A percentile compares a stretch with the other conserved stretches of the same genome.
Conservation (phyloP, 2,113 vertebrate species). For the Toxostoma redivivum region DNA sequence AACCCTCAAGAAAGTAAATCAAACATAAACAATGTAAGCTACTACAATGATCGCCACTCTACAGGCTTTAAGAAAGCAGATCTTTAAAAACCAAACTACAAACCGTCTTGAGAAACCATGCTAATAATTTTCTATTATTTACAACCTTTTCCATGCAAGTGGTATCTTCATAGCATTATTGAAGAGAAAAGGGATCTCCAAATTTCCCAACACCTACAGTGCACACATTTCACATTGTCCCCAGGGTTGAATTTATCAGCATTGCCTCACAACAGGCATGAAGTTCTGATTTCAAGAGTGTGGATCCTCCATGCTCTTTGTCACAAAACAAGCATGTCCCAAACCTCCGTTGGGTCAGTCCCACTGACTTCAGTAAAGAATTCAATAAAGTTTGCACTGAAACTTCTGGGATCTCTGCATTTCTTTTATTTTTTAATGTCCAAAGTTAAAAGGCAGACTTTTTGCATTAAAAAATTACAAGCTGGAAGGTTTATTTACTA, state of each 20-base stretch:
- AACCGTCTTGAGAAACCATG: neutral
- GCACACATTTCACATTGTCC: fast-evolving
- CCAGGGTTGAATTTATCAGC: neutral
- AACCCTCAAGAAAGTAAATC: neutral
- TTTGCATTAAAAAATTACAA: neutral
- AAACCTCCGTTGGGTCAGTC: neutral
- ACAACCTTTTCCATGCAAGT: neutral
- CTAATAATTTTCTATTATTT: neutral
- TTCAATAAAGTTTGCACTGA: neutral
- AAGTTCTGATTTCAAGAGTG: neutral
- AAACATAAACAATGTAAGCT: neutral
- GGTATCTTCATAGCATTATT: neutral
- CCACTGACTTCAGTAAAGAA: neutral
- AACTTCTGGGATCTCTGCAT: neutral
- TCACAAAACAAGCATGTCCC: neutral
- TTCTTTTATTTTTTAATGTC: neutral
- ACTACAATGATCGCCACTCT: neutral
- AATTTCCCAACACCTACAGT: neutral
- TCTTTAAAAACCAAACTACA: neutral
- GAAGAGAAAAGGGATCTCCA: neutral
- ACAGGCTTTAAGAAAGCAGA: neutral
- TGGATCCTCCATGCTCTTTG: neutral
- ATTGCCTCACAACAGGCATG: fast-evolving
- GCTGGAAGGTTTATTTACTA: neutral
- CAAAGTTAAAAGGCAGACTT: neutral